phyloP scores from a whole-genome alignment of 2,797 vertebrate species.

The Pangasius larnaudii region DNA sequence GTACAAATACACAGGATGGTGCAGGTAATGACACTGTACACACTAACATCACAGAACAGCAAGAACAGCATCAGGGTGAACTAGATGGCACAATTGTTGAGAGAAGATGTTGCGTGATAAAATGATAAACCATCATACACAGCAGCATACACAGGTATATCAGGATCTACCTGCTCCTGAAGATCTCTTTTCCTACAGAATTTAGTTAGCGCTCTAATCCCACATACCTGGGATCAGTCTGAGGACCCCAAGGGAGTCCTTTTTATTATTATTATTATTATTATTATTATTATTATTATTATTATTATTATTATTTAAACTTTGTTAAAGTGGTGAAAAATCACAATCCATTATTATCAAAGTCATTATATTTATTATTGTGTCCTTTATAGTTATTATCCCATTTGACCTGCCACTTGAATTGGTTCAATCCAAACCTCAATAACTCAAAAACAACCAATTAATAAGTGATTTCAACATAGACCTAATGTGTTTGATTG shows the following conservation, averaged over 20 bases:
- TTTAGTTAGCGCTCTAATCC: background rate
- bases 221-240: background rate
- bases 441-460: background rate
- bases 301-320: background rate
- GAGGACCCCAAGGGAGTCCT: too few species aligned
- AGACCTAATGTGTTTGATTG: background rate
- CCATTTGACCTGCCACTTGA: background rate
- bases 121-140: background rate
- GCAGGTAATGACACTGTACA: background rate
- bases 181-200: background rate
- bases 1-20: background rate
- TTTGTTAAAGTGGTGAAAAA: background rate
- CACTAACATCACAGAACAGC: background rate
- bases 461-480: background rate
- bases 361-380: background rate
- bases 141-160: background rate
- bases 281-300: too few species aligned
- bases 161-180: background rate
- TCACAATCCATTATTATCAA: constrained; percentile 2
- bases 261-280: too few species aligned
- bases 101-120: background rate
- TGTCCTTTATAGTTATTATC: background rate
- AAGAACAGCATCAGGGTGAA: background rate
- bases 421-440: background rate
- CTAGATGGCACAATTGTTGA: background rate